Evolutionary conservation across 2,797 vertebrate species (phyloP).

Genomic region (Aphelocoma californica): DNA sequence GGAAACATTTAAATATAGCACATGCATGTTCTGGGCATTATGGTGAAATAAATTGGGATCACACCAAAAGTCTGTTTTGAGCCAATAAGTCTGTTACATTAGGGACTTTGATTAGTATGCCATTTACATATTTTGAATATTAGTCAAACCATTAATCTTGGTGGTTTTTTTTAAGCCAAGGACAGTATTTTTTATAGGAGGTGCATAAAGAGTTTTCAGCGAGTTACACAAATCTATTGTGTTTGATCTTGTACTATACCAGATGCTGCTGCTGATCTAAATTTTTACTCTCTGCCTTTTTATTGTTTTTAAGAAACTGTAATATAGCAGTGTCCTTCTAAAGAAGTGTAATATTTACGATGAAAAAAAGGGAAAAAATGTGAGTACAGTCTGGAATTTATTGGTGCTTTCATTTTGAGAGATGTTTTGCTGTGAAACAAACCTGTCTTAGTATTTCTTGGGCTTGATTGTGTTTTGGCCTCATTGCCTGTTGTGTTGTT

Average conservation of each 20-base stretch:
- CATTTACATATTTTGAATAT: slow-evolving; percentile 6
- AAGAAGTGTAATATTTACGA: not conserved
- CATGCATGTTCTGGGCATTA: not conserved
- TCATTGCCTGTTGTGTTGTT: not conserved
- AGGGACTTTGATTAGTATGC: not conserved
- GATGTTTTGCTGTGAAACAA: not conserved
- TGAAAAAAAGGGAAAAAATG: not conserved
- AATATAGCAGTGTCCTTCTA: slow-evolving; percentile 11
- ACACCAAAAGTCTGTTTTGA: not conserved
- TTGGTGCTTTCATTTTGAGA: not conserved
- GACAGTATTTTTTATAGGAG: slow-evolving; percentile 54
- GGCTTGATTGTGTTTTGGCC: not conserved
- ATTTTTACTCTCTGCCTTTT: slow-evolving; percentile 52
- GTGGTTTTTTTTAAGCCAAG: slow-evolving; percentile 47
- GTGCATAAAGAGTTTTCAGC: not conserved
- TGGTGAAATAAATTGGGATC: not conserved
- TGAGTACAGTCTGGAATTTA: not conserved
- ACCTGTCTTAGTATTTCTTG: not conserved
- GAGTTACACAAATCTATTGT: not conserved
- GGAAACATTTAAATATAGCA: not conserved
- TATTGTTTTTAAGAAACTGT: slow-evolving; percentile 52
- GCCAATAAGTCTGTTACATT: not conserved
- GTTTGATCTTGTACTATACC: slow-evolving; percentile 32
- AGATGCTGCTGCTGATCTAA: slow-evolving; percentile 10
- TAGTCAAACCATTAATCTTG: not conserved